Percentiles rank a stretch among this genome's conserved stretches.
Evolutionary conservation across 2,797 vertebrate genomes (phyloP).

Genomic region (Thripadectes ignobilis): DNA sequence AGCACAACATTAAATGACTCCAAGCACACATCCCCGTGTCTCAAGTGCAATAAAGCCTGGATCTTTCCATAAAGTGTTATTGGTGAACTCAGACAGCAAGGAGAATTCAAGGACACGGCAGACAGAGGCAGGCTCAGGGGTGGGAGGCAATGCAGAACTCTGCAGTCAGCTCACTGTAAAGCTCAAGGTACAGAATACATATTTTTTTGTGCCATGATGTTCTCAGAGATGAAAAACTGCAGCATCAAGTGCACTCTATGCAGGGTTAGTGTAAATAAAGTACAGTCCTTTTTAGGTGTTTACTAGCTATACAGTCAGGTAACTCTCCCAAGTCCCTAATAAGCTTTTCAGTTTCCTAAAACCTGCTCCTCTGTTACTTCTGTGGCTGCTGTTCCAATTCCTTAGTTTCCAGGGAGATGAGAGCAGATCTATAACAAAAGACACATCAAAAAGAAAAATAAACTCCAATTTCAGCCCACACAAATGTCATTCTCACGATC

Average conservation of each 20-base stretch:
- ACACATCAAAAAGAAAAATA: not conserved
- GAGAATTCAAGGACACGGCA: not conserved
- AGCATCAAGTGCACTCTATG: not conserved
- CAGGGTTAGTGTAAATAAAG: not conserved
- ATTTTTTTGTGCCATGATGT: not conserved
- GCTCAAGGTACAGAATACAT: not conserved
- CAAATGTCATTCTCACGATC: not conserved
- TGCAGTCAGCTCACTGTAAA: not conserved
- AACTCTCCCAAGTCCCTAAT: not conserved
- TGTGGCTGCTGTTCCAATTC: not conserved
- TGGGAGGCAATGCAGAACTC: not conserved
- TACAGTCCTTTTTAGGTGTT: not conserved
- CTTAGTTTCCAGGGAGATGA: constrained; percentile 55
- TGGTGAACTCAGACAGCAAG: not conserved
- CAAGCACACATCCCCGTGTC: accelerated
- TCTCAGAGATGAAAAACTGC: not conserved
- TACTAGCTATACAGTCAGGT: not conserved
- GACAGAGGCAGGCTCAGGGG: not conserved
- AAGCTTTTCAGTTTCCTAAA: not conserved
- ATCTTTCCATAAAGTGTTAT: not conserved
- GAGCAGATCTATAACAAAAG: constrained; percentile 17
- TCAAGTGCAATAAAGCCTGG: not conserved
- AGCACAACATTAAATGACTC: not conserved
- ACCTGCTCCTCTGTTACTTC: not conserved
- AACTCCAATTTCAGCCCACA: constrained; percentile 23